Base-by-base conservation (phyloP, 2,888 invertebrate genomes). In the Drosophila cyrtoloma region DNA sequence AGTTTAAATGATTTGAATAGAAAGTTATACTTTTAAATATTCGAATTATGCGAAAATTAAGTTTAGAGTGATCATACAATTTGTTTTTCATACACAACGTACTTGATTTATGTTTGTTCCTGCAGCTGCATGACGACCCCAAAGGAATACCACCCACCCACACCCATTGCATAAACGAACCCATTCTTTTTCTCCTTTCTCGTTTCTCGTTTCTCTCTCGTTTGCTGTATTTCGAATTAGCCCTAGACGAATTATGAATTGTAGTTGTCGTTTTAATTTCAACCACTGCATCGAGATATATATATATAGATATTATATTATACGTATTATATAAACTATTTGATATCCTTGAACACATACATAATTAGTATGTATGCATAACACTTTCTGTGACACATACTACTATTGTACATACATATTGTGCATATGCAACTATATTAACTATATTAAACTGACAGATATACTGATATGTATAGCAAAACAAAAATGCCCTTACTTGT, bases 401-500 rank as follows among this genome's bases (percentile, higher is more conserved):
- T 12, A 28, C 51, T 28, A 50, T 30, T 28, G 14, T 28, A 56
- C 10, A 26, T 16, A 22, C 6, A 32, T 22, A 26, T 26, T 26
- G 22, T 22, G 22, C 22, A 26, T n/a, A 22, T 14, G n/a, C n/a
- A 37, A 26, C 16, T 19, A n/a, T 57, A 9, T 39, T 10, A 1
- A 65, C 10, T 28, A 35, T 55, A 47, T 26, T 26, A 26, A 47
- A 42, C 16, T 19, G 22, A 69, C 19, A n/a, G 42, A 57, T 69
- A 32, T 69, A 57, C 42, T 39, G 28, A 67, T 58, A n/a, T 55
- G 39, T 39, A 62, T 57, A 56, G 44, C 61, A 42, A 64, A 65
- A 14, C 28, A 57, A 64, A 35, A 57, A 39, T 77, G 78, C 63
- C 59, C 63, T 77, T 74, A 68, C 64, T 79, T 79, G 63, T 82